phyloP scores from a whole-genome alignment of 2,888 invertebrate species.

The Nomada fabriciana region DNA sequence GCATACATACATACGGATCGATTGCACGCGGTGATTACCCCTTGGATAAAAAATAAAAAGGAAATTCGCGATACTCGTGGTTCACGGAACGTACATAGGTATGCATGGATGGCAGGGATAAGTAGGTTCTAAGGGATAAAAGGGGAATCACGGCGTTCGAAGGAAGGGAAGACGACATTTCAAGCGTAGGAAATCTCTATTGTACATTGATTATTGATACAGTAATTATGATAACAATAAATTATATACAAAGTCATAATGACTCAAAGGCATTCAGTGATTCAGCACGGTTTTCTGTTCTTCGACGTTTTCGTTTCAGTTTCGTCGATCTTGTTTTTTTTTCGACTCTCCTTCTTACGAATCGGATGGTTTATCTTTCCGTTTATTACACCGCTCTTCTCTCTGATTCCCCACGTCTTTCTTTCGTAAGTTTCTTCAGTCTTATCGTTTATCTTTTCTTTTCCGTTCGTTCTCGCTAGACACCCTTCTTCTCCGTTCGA shows the following conservation, averaged over 20 bases:
- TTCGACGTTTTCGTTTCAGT: conserved; percentile 1
- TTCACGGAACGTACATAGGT: conserved; percentile 33
- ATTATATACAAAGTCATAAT: conserved; percentile 82
- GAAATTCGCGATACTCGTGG: conserved; percentile 31
- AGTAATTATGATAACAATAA: conserved; percentile 83
- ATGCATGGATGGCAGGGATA: too few relatives aligned
- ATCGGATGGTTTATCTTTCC: background rate
- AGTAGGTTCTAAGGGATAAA: conserved; percentile 21
- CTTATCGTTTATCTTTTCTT: conserved; percentile 33
- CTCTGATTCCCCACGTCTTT: background rate
- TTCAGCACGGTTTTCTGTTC: conserved; percentile 71
- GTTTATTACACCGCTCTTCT: background rate
- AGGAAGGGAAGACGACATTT: conserved; percentile 75
- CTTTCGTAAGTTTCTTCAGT: too few relatives aligned
- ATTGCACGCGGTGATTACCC: conserved; percentile 67
- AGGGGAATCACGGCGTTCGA: conserved; percentile 68
- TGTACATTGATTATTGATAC: conserved; percentile 84
- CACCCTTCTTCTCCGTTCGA: background rate
- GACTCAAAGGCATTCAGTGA: conserved; percentile 66
- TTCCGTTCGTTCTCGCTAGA: conserved; percentile 24
- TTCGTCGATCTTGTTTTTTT: conserved; percentile 3
- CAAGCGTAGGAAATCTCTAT: conserved; percentile 83
- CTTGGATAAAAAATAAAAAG: conserved; percentile 21
- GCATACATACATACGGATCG: conserved; percentile 51
- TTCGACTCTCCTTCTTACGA: background rate